Evolutionary conservation across 2,888 invertebrate species (phyloP), one percentile per base, ranked within the genome.

Genomic region (Bugulina stolonifera): DNA sequence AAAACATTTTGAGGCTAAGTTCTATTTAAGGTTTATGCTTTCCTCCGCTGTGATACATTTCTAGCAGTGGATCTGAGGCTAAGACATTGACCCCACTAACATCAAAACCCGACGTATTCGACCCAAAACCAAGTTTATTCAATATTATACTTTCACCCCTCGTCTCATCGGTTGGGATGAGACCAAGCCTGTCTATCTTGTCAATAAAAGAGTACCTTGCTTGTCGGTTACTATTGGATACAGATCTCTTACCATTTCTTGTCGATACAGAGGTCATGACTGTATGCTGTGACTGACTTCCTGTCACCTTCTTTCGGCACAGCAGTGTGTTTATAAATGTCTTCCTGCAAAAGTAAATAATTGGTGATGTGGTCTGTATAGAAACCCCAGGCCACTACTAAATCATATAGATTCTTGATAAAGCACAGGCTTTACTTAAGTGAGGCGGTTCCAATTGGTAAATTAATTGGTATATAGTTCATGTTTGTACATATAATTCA

Each of bases 251-350:
- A 64, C 64, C 64, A 32, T 25, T 2, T 32, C 64, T 27, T 27
- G 25, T 64, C 29, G 14, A 25, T 32, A 64, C 64, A 10, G 22
- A 27, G 3, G 64, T 64, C 32, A 32, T 64, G 10, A 27, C 27
- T 64, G 64, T 64, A 32, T 64, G 64, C 5, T 64, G 64, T 3
- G 64, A 64, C 5, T 27, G 43, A 10, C 43, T 43, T 5, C 43
- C 29, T n/a, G 27, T 32, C 64, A n/a, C 3, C 5, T 5, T 27
- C 18, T 64, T 64, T 32, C 64, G 25, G 5, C 55, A 23, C 55
- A 55, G 55, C 55, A 55, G 55, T 25, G 55, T 64, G 32, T 64
- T 64, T 5, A 64, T n/a, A 64, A 64, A 64, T 5, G n/a, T 64
- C 32, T 27, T 64, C 32, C 64, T 64, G n/a, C 55, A 55, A 55